Base-by-base conservation (phyloP, 1,140 invertebrate species). In the Caenorhabditis brenneri region DNA sequence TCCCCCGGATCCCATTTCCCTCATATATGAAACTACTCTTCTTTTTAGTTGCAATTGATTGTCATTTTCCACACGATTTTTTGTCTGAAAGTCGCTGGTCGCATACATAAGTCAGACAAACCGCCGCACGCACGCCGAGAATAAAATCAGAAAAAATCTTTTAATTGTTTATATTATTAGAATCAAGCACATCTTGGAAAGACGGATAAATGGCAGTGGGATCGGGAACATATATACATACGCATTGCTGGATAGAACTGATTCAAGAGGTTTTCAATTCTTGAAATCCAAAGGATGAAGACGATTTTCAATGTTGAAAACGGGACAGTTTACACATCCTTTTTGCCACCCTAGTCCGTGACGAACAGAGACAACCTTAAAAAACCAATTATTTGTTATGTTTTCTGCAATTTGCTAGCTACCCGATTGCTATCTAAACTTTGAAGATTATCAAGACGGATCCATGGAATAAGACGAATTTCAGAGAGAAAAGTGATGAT, bases 311-410 rank as follows among this genome's bases (percentile, higher is more conserved):
- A 82, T 82, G 27, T 82, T 82, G 60, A 82, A 82, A 42, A 82
- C 81, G n/a, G 81, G 81, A 51, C 81, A 82, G 60, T 82, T 82
- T 39, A 82, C 55, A 60, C 81, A 82, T 58, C 81, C 81, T 51
- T 82, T 82, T 24, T 82, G 81, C 81, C 81, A 82, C 2, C 60
- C 55, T 7, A 82, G 46, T 39, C 55, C 60, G 29, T 82, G 81
- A 19, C 81, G 58, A 46, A 82, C 51, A 42, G 81, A 82, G 7
- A 74, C 65, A 10, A 74, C 22, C 81, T 60, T 33, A 69, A 74
- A 51, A 60, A 33, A 16, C 6, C 33, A 46, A 19, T 46, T 19
- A 33, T 22, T 74, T 33, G 16, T 19, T 4, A 74, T 10, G 6
- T n/a, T n/a, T n/a, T n/a, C n/a, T n/a, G n/a, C n/a, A n/a, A 46